phyloP scores from a whole-genome alignment of 2,113 vertebrate species.

The Canis aureus region DNA sequence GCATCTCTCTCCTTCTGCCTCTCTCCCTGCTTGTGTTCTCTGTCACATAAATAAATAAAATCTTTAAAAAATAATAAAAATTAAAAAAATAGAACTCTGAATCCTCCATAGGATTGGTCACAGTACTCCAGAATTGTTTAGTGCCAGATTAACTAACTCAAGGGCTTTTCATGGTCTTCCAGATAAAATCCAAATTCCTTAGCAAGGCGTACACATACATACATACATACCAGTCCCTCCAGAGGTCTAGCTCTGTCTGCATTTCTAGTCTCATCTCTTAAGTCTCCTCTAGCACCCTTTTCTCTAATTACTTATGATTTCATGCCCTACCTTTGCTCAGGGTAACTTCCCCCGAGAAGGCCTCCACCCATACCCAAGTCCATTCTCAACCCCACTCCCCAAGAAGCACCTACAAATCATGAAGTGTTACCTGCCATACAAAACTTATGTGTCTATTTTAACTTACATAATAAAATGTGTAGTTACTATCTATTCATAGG shows the following conservation, averaged over 20 bases:
- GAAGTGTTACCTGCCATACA: not conserved
- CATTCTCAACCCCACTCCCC: not conserved
- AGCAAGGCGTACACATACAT: not conserved
- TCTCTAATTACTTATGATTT: not conserved
- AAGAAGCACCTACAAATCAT: not conserved
- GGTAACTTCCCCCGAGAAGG: not conserved
- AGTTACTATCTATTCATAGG: not conserved
- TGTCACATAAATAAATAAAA: not conserved
- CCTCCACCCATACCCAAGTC: not conserved
- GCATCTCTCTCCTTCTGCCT: not conserved
- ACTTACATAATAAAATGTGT: not conserved
- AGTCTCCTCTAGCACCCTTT: not conserved
- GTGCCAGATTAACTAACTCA: not conserved
- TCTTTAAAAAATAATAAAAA: not conserved
- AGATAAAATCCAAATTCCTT: constrained; percentile 37
- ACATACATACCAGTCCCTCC: not conserved
- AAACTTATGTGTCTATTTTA: not conserved
- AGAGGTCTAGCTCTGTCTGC: not conserved
- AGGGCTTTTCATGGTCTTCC: not conserved
- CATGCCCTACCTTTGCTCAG: not conserved
- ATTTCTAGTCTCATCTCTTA: not conserved
- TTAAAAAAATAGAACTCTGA: not conserved
- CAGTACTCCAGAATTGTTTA: not conserved
- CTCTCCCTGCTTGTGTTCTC: not conserved
- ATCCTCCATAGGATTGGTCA: not conserved